Percentiles rank a stretch among this genome's conserved stretches.
These are phyloP conservation scores for Trididemnum nubilum DNA, from an alignment of 23 tunicate species.

Conservation along the genomic window DNA sequence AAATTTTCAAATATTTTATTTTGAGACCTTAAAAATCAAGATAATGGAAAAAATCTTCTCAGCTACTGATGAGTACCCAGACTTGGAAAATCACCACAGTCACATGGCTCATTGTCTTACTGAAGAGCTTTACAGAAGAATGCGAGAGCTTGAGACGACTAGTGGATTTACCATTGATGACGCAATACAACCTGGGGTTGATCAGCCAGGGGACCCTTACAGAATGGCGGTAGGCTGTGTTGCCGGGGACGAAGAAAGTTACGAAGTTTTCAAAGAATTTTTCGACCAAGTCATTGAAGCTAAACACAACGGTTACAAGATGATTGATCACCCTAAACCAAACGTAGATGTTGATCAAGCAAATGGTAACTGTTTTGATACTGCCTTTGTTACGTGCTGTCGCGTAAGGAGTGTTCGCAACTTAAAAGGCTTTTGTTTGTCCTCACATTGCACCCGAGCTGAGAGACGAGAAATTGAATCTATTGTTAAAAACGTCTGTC, in stretches of 20 bases:
- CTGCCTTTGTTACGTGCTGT: background rate
- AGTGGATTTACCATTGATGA: slow-evolving; percentile 71
- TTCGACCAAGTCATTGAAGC: slow-evolving; percentile 51
- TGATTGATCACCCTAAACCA: background rate
- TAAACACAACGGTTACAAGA: slow-evolving; percentile 39
- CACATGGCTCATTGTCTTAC: slow-evolving; percentile 85
- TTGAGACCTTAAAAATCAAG: too few relatives aligned
- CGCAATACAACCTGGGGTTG: slow-evolving; percentile 70
- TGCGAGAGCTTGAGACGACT: slow-evolving; percentile 37
- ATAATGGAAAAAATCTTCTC: background rate
- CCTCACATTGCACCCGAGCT: slow-evolving; percentile 77
- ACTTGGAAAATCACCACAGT: slow-evolving; percentile 67
- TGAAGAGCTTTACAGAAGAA: slow-evolving; percentile 47
- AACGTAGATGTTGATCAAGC: background rate
- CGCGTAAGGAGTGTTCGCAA: slow-evolving; percentile 29
- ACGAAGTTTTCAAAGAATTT: slow-evolving; percentile 35
- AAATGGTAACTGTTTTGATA: background rate
- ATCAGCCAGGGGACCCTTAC: slow-evolving; percentile 59
- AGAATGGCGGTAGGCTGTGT: slow-evolving; percentile 36
- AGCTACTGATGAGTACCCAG: slow-evolving; percentile 53
- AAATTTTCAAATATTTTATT: too few relatives aligned
- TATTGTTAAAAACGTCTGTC: slow-evolving; percentile 36
- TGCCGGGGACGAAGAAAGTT: slow-evolving; percentile 48
- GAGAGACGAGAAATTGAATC: slow-evolving; percentile 76
- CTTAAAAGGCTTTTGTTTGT: slow-evolving; percentile 66